Evolutionary conservation across 2,113 vertebrate species (phyloP).

Genomic region (Propithecus coquereli): DNA sequence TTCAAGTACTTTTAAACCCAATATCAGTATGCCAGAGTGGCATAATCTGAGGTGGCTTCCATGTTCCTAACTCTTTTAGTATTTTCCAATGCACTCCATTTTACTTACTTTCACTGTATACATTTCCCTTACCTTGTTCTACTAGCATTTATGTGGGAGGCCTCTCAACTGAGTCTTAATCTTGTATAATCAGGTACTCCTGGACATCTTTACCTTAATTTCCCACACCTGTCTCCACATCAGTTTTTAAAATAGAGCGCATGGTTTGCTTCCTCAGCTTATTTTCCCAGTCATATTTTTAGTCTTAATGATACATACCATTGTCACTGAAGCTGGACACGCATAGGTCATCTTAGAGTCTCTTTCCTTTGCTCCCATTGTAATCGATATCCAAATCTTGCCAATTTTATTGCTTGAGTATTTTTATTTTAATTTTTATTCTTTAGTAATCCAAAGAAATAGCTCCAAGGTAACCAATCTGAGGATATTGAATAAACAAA

Average conservation of each 20-base stretch:
- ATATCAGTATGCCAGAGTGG: not conserved
- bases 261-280: not conserved
- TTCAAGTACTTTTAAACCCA: not conserved
- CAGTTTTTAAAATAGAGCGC: not conserved
- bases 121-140: not conserved
- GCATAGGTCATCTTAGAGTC: not conserved
- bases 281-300: not conserved
- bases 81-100: not conserved
- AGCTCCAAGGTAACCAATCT: not conserved
- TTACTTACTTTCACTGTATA: not conserved
- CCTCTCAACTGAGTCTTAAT: not conserved
- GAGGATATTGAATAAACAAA: not conserved
- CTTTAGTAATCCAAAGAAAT: conserved; percentile 3
- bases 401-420: not conserved
- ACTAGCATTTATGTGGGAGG: not conserved
- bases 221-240: not conserved
- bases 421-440: not conserved
- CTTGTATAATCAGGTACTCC: not conserved
- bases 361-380: not conserved
- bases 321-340: not conserved
- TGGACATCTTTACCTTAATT: not conserved
- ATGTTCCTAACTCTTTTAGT: no score
- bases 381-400: not conserved
- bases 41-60: not conserved
- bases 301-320: not conserved